Evolutionary conservation across 1,140 invertebrate species (phyloP).

Genomic region (Brachionus asplanchnoidis): DNA sequence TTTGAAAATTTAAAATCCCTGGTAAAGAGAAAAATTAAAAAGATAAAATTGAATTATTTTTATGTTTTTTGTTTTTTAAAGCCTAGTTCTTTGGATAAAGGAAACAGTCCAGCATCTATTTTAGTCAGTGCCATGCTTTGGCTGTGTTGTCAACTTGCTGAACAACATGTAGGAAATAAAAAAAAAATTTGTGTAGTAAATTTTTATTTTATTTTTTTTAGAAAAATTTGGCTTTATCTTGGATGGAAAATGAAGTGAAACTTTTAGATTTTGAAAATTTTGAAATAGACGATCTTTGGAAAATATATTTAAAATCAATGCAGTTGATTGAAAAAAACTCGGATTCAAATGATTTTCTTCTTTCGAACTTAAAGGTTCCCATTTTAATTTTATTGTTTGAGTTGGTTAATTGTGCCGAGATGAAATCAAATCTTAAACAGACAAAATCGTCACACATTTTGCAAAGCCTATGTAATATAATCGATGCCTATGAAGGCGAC

Average conservation of each 20-base stretch:
- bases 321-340: background rate
- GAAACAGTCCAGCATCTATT: background rate
- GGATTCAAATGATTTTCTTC: background rate
- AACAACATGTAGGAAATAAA: background rate
- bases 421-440: background rate
- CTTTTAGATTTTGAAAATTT: conserved; percentile 1
- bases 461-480: background rate
- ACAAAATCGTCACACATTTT: background rate
- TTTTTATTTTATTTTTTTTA: background rate
- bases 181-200: background rate
- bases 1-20: background rate
- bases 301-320: conserved; percentile 6
- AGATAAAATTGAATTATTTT: background rate
- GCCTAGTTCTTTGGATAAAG: background rate
- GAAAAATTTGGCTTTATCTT: background rate
- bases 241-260: background rate
- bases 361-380: background rate
- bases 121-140: background rate
- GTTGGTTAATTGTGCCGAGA: conserved; percentile 13
- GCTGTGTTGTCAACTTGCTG: conserved; percentile 13
- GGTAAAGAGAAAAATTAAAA: background rate
- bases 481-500: background rate
- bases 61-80: background rate
- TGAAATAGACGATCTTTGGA: conserved; percentile 22
- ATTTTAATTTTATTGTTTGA: conserved; percentile 18